Evolutionary conservation across 2,113 vertebrate genomes (phyloP).

Genomic region (Tretioscincus oriximinensis): DNA sequence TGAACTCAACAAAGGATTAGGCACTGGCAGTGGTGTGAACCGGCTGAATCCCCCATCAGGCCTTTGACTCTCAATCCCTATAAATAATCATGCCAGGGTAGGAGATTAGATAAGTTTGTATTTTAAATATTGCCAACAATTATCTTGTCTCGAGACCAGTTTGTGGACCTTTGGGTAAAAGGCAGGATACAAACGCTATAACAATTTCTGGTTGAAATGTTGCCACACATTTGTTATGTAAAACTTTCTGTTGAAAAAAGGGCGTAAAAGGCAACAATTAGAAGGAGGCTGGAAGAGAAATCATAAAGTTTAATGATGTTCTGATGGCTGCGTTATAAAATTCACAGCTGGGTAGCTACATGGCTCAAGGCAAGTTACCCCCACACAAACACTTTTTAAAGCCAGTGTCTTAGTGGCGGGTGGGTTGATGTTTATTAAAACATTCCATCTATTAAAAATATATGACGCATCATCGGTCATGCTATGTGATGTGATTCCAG

Average conservation of each 20-base stretch:
- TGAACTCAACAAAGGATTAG: too few species aligned
- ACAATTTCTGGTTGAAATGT: neutral
- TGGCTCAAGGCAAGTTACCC: constrained; percentile 78
- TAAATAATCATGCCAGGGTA: too few species aligned
- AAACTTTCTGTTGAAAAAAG: constrained; percentile 62
- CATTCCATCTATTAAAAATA: constrained; percentile 82
- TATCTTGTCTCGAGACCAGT: too few species aligned
- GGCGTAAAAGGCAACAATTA: constrained; percentile 55
- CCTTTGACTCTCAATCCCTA: too few species aligned
- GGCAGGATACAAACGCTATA: neutral
- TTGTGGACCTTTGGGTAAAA: neutral
- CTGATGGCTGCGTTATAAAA: constrained; percentile 80
- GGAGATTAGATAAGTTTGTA: too few species aligned
- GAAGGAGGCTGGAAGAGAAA: constrained; percentile 61
- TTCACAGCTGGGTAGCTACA: constrained; percentile 83
- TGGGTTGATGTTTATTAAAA: constrained; percentile 80
- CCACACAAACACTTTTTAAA: neutral
- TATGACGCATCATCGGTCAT: constrained; percentile 76
- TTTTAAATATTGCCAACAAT: too few species aligned
- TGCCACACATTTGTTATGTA: constrained; percentile 34
- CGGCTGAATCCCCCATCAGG: too few species aligned
- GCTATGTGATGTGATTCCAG: constrained; percentile 78
- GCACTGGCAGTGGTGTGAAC: too few species aligned
- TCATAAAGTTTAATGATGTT: constrained; percentile 80
- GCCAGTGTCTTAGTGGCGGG: constrained; percentile 67